Evolutionary conservation across 2,113 vertebrate genomes (phyloP).

Genomic region (Lutjanus erythropterus): DNA sequence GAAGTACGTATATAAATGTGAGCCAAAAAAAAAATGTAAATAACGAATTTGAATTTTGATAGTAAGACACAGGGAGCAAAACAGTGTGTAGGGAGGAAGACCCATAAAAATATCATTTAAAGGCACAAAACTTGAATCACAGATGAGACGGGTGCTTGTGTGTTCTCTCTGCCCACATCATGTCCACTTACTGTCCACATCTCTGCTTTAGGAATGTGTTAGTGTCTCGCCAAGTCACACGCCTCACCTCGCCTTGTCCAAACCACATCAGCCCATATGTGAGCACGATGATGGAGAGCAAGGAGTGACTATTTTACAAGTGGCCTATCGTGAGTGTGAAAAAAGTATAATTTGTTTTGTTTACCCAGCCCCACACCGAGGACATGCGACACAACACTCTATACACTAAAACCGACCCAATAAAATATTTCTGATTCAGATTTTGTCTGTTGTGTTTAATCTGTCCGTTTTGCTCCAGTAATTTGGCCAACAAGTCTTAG

Average conservation of each 20-base stretch:
- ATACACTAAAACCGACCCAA: not conserved
- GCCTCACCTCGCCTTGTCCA: conserved; percentile 42
- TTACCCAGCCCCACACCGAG: not conserved
- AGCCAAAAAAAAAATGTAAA: too few species aligned
- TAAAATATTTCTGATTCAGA: too few species aligned
- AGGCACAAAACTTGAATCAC: not conserved
- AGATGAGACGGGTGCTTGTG: not conserved
- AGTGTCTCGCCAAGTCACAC: conserved; percentile 52
- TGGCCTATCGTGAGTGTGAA: not conserved
- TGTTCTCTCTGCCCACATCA: conserved; percentile 23
- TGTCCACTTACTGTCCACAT: conserved; percentile 36
- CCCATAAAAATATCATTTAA: not conserved
- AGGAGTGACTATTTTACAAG: not conserved
- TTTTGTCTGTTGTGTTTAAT: too few species aligned
- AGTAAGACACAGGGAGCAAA: not conserved
- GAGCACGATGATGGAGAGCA: conserved; percentile 1
- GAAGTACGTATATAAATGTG: too few species aligned
- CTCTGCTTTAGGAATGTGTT: conserved; percentile 50
- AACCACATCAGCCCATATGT: conserved; percentile 27
- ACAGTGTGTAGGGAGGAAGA: not conserved
- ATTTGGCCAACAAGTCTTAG: too few species aligned
- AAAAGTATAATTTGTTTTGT: not conserved
- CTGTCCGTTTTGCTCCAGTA: too few species aligned
- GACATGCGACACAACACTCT: not conserved
- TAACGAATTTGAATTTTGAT: too few species aligned